These are phyloP conservation scores for Perodicticus potto DNA, from an alignment of 2,797 vertebrate genomes.

Conservation along the genomic window DNA sequence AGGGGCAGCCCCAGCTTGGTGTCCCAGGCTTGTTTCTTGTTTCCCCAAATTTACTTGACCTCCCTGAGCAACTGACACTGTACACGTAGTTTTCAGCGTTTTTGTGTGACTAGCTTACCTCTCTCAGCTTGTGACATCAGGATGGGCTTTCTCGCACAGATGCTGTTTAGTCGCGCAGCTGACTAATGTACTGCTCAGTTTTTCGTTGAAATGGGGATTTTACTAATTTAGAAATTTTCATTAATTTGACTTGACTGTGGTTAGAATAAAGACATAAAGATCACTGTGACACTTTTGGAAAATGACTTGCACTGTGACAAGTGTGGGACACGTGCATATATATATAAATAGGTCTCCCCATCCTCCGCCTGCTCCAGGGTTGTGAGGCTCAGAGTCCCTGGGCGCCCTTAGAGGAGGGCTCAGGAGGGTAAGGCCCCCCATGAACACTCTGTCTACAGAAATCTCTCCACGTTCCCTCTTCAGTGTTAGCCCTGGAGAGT, in stretches of 20 bases:
- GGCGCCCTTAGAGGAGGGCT: not conserved
- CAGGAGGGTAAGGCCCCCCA: not conserved
- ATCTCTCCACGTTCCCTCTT: not conserved
- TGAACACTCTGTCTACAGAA: not conserved
- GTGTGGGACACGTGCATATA: not conserved
- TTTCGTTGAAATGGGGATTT: not conserved
- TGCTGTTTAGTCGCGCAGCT: not conserved
- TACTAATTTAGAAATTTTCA: constrained; percentile 15
- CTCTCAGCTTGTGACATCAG: not conserved
- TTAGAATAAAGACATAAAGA: not conserved
- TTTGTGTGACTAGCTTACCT: not conserved
- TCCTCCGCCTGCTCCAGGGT: not conserved
- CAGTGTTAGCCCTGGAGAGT: not conserved
- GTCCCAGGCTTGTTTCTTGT: not conserved
- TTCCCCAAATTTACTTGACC: not conserved
- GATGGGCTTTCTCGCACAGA: not conserved
- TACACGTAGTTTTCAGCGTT: not conserved
- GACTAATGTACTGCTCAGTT: not conserved
- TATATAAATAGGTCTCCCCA: not conserved
- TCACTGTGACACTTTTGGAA: not conserved
- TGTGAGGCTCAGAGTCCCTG: not conserved
- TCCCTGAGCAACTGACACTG: not conserved
- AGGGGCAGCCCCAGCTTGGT: not conserved
- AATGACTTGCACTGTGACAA: not conserved
- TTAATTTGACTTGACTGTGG: not conserved